Conservation (phyloP, 2,888 invertebrate genomes). For the Neuroscelio doddi region DNA sequence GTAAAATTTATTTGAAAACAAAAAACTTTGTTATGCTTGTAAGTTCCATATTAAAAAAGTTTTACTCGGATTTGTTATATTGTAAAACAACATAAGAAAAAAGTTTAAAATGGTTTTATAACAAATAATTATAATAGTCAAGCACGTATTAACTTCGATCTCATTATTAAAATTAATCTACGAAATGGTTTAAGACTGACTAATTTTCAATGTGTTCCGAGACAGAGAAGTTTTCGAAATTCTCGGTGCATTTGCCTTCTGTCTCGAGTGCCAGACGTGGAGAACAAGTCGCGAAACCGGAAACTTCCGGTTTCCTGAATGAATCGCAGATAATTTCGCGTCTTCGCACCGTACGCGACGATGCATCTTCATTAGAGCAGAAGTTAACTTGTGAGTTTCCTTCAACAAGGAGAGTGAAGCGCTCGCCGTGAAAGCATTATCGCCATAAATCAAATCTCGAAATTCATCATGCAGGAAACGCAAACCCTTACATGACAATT, state of each 20-base stretch:
- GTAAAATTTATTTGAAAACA: no score
- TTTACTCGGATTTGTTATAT: no score
- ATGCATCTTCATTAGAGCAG: constrained; percentile 41
- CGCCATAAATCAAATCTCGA: constrained; percentile 63
- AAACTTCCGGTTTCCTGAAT: constrained; percentile 41
- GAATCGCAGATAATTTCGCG: constrained; percentile 38
- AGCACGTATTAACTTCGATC: no score
- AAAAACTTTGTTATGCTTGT: no score
- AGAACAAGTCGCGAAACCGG: constrained; percentile 36
- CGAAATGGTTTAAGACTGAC: constrained; percentile 15
- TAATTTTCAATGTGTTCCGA: constrained; percentile 27
- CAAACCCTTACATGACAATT: constrained; percentile 55
- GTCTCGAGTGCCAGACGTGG: constrained; percentile 27
- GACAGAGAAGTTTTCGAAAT: constrained; percentile 25
- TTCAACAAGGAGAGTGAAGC: no score
- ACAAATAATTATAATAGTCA: no score
- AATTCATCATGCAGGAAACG: constrained; percentile 59
- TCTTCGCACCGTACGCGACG: constrained; percentile 38
- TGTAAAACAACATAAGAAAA: no score
- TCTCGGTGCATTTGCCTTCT: constrained; percentile 17
- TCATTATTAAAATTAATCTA: constrained; percentile 23
- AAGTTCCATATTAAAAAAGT: no score
- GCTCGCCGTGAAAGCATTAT: constrained; percentile 25
- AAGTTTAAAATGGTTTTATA: no score
- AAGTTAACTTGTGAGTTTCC: constrained; percentile 40